These are phyloP conservation scores for Phengaris alcon DNA, from an alignment of 2,888 invertebrate species.

Conservation along the genomic window DNA sequence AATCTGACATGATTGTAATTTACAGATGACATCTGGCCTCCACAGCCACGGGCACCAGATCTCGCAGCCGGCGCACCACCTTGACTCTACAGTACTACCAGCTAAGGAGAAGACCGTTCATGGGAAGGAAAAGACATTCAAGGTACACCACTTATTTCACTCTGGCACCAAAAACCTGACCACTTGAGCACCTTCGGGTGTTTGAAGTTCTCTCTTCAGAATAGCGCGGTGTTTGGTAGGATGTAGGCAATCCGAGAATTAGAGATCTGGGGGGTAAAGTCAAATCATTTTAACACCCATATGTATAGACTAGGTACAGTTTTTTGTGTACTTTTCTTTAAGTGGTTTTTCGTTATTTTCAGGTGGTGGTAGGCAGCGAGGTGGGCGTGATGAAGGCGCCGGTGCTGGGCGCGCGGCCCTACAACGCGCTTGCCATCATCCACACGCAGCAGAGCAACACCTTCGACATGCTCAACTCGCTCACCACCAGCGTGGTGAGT, in stretches of 20 bases:
- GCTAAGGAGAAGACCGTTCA: constrained; percentile 75
- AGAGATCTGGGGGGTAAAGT: no score
- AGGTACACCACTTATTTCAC: constrained; percentile 48
- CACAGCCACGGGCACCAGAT: constrained; percentile 71
- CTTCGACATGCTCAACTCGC: constrained; percentile 76
- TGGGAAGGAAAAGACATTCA: constrained; percentile 76
- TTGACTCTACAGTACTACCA: constrained; percentile 60
- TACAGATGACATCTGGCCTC: constrained; percentile 70
- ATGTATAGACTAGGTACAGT: no score
- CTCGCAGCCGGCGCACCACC: constrained; percentile 65
- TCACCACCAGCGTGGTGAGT: constrained; percentile 75
- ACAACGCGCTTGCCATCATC: constrained; percentile 75
- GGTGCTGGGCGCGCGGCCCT: constrained; percentile 66
- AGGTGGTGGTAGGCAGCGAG: constrained; percentile 71
- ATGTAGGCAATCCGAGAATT: no score
- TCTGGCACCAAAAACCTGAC: no score
- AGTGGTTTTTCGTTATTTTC: constrained; percentile 23
- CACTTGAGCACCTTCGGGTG: no score
- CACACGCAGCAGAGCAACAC: constrained; percentile 77
- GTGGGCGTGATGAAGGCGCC: constrained; percentile 71
- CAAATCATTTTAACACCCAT: no score
- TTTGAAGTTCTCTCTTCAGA: neutral
- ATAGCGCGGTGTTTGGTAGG: neutral
- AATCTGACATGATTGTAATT: constrained; percentile 31
- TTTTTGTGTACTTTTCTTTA: neutral